Evolutionary conservation across 2,113 vertebrate species (phyloP).

Genomic region (Sula dactylatra): DNA sequence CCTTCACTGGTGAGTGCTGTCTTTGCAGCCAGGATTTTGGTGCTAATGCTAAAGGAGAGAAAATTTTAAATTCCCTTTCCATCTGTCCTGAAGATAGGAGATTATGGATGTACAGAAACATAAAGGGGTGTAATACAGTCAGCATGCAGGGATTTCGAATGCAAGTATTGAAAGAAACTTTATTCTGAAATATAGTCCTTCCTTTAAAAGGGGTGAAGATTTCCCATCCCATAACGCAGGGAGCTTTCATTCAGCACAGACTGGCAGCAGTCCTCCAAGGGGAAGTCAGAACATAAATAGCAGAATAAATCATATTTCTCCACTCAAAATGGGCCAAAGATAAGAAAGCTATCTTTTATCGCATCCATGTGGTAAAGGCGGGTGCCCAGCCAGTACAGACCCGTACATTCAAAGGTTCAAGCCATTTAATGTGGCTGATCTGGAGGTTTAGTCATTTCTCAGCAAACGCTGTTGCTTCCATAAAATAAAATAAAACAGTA

Average conservation of each 20-base stretch:
- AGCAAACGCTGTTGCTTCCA: not conserved
- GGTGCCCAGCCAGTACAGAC: not conserved
- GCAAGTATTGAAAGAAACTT: not conserved
- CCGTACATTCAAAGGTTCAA: not conserved
- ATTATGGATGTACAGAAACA: not conserved
- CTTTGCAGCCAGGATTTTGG: not conserved
- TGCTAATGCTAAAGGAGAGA: not conserved
- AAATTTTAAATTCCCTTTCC: not conserved
- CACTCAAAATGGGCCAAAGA: not conserved
- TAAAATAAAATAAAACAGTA: not conserved
- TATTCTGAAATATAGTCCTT: not conserved
- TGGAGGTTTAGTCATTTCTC: not conserved
- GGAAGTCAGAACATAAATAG: not conserved
- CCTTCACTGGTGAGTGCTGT: not conserved
- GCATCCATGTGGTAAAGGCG: accelerated
- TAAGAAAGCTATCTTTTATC: not conserved
- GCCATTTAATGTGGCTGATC: not conserved
- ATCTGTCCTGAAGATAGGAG: not conserved
- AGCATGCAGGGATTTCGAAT: not conserved
- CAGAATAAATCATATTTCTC: not conserved
- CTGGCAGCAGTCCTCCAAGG: not conserved
- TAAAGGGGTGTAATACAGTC: not conserved
- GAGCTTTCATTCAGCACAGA: not conserved
- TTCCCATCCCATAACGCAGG: not conserved
- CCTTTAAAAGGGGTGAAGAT: not conserved